These are phyloP conservation scores for Taenioides sp. DNA, from an alignment of 2,797 vertebrate species.

Conservation along the genomic window DNA sequence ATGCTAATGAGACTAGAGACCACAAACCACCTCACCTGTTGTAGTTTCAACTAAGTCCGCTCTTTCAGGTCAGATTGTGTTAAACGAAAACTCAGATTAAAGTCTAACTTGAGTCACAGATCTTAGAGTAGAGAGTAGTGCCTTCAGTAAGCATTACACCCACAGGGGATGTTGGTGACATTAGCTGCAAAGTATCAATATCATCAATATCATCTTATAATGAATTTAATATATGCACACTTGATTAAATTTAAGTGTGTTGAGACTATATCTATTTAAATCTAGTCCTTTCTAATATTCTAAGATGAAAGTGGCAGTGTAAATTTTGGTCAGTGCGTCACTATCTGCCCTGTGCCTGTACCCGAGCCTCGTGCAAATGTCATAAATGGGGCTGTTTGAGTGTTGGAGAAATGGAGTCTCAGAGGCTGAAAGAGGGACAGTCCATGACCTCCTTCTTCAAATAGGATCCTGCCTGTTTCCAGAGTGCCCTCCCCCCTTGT, in stretches of 20 bases:
- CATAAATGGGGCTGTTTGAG: conserved; percentile 76
- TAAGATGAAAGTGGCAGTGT: conserved; percentile 63
- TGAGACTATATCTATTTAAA: not conserved
- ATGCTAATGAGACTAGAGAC: too few species aligned
- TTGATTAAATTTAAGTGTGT: not conserved
- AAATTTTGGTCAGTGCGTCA: not conserved
- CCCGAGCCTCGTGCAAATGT: conserved; percentile 51
- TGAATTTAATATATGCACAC: not conserved
- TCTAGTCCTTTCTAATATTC: not conserved
- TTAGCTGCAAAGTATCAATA: not conserved
- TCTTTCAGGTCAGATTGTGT: too few species aligned
- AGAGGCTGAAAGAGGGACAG: conserved; percentile 76
- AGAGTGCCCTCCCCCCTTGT: conserved; percentile 54
- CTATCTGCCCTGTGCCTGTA: not conserved
- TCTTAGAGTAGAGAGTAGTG: too few species aligned
- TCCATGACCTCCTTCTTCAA: conserved; percentile 82
- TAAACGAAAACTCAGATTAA: too few species aligned
- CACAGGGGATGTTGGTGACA: too few species aligned
- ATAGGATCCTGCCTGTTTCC: conserved; percentile 79
- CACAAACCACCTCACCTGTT: too few species aligned
- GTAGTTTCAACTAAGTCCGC: too few species aligned
- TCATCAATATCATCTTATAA: not conserved
- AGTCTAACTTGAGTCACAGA: too few species aligned
- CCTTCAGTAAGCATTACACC: too few species aligned
- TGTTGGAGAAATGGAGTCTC: conserved; percentile 69